phyloP scores from a whole-genome alignment of 2,888 invertebrate species.

The Maniola hyperantus region DNA sequence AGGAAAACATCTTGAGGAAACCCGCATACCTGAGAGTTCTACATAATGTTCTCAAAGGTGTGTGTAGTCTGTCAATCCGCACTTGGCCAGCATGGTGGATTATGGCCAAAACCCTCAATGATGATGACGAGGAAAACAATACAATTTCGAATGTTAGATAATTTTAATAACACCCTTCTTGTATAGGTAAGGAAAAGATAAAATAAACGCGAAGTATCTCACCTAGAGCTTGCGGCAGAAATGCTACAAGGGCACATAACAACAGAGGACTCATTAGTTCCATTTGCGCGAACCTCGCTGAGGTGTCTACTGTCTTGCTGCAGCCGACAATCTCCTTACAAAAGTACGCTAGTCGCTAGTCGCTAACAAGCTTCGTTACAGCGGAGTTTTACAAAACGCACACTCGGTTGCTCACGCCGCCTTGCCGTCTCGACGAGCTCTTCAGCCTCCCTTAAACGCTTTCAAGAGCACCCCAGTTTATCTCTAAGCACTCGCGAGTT shows the following conservation, averaged over 20 bases:
- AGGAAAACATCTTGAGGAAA: too few relatives aligned
- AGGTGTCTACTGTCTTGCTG: slow-evolving; percentile 58
- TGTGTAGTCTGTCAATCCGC: too few relatives aligned
- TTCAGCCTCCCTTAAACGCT: slow-evolving; percentile 53
- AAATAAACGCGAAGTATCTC: slow-evolving; percentile 49
- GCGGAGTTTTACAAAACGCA: slow-evolving; percentile 64
- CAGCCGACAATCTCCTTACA: slow-evolving; percentile 70
- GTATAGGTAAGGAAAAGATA: slow-evolving; percentile 30
- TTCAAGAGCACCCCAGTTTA: slow-evolving; percentile 53
- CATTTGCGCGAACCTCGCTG: slow-evolving; percentile 62
- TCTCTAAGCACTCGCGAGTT: slow-evolving; percentile 33
- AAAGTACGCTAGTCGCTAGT: slow-evolving; percentile 47
- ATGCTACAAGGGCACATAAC: slow-evolving; percentile 60
- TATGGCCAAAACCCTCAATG: too few relatives aligned
- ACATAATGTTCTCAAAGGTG: too few relatives aligned
- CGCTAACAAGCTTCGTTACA: slow-evolving; percentile 78
- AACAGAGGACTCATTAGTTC: slow-evolving; percentile 75
- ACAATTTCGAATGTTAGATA: slow-evolving; percentile 27
- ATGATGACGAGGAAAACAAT: neutral
- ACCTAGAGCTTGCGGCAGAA: slow-evolving; percentile 62
- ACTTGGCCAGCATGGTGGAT: too few relatives aligned
- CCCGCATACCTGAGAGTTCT: too few relatives aligned
- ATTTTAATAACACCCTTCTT: slow-evolving; percentile 34
- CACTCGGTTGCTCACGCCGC: slow-evolving; percentile 50
- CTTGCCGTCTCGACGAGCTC: slow-evolving; percentile 43